These are phyloP conservation scores for Malthinus seriepunctatus DNA, from an alignment of 2,888 invertebrate species.

Conservation along the genomic window DNA sequence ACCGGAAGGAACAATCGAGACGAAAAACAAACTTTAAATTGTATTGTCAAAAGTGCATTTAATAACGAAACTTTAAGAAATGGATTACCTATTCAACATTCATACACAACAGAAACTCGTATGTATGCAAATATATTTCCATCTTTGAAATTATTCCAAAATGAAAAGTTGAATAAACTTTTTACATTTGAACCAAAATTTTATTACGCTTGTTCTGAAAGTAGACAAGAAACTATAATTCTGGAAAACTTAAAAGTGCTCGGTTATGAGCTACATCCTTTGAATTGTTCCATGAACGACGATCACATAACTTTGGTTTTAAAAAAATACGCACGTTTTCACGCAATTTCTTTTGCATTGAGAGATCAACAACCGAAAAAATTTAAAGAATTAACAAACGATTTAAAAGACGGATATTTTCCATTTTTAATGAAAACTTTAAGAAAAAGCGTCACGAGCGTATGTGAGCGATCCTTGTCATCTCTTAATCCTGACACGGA, in stretches of 20 bases:
- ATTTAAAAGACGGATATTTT: background rate
- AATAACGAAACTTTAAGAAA: conserved; percentile 1
- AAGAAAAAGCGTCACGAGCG: background rate
- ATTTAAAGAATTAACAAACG: background rate
- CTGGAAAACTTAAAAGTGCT: conserved; percentile 40
- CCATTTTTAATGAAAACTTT: background rate
- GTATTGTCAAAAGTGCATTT: conserved; percentile 22
- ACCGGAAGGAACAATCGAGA: conserved; percentile 17
- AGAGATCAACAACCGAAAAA: conserved; percentile 37
- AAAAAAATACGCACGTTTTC: conserved; percentile 43
- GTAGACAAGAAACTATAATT: conserved; percentile 33
- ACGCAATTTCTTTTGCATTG: conserved; percentile 43
- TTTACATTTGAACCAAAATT: background rate
- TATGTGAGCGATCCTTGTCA: background rate
- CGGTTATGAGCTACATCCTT: conserved; percentile 39
- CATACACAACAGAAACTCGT: conserved; percentile 4
- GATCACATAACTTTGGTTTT: conserved; percentile 40
- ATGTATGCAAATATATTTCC: background rate
- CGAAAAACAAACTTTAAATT: conserved; percentile 21
- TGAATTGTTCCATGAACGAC: conserved; percentile 38
- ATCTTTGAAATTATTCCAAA: background rate
- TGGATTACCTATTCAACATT: background rate
- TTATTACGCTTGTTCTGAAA: background rate
- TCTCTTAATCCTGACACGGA: background rate
- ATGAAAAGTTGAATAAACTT: background rate